Evolutionary conservation across 2,113 vertebrate genomes (phyloP), one percentile per base, ranked within the genome.

Genomic region (Eulemur rufifrons): DNA sequence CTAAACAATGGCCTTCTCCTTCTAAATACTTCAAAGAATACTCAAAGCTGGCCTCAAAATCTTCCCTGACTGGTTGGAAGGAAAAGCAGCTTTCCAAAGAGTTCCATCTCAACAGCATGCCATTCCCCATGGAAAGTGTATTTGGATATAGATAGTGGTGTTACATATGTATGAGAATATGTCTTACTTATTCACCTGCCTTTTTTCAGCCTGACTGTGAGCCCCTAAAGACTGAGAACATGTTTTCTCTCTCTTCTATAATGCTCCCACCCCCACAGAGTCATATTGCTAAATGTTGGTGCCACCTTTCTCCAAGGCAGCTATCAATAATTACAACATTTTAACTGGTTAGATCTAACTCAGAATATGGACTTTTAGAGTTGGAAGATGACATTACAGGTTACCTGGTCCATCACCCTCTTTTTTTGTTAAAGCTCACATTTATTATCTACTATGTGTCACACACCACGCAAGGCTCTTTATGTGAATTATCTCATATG

Each of bases 101-200:
- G 56, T 82, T 92, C 74, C 78, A 74, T 97, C 94, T 86, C 95
- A 91, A 91, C 93, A 97, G 91, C 92, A 89, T 95, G 94, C 82
- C 94, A 95, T 97, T 97, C 91, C 97, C 97, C 95, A 93, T 77
- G 74, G 95, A 96, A 94, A 96, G 93, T 87, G 89, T 83, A 96
- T 97, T 96, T 96, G 93, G 95, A 96, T 98, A 97, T 96, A 98
- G 94, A 97, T 95, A 96, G 95, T 63, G 73, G 91, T 95, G 74
- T 95, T 97, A 76, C 96, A 97, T 97, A 98, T 96, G 95, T 93
- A 97, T 97, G 97, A 97, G 95, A 97, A 97, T 96, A 97, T 97
- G 97, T 91, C 96, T 97, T 97, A 94, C 98, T 98, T 96, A 94
- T 86, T 97, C 96, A 97, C 97, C 97, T 97, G 97, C 97, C 97